phyloP scores from a whole-genome alignment of 1,140 invertebrate species.

The Heliconius himera region DNA sequence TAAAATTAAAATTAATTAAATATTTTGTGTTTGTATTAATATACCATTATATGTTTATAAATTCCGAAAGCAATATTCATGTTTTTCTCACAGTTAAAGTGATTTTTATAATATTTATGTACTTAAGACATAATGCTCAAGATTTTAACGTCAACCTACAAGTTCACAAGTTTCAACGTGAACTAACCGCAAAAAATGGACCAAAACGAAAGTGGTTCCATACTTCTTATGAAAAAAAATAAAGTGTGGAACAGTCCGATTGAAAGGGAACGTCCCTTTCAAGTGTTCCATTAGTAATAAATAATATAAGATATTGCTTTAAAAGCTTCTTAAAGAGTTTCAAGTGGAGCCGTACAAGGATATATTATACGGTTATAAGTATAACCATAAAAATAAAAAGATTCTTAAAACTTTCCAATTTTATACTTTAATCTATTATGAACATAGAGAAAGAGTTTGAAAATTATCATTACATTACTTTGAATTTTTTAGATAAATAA shows the following conservation, averaged over 20 bases:
- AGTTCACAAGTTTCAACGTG: constrained; percentile 36
- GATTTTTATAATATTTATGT: too few species aligned
- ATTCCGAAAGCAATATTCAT: too few species aligned
- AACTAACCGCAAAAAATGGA: constrained; percentile 34
- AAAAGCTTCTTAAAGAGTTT: constrained; percentile 70
- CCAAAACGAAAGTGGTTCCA: constrained; percentile 52
- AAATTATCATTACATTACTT: too few species aligned
- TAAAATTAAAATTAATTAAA: too few species aligned
- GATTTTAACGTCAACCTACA: background rate
- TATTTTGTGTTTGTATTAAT: too few species aligned
- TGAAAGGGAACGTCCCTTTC: constrained; percentile 46
- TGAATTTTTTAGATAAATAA: too few species aligned
- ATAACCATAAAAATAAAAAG: constrained; percentile 29
- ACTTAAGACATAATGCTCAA: background rate
- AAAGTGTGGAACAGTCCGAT: constrained; percentile 47
- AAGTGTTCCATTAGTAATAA: constrained; percentile 72
- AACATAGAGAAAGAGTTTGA: too few species aligned
- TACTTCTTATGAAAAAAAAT: constrained; percentile 51
- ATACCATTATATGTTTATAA: too few species aligned
- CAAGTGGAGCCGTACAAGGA: constrained; percentile 45
- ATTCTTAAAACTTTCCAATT: too few species aligned
- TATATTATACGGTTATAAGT: constrained; percentile 26
- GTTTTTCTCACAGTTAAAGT: background rate
- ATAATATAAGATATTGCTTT: constrained; percentile 72
- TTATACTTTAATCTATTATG: too few species aligned